Conservation (phyloP, 2,113 vertebrate genomes). For the Canis aureus region DNA sequence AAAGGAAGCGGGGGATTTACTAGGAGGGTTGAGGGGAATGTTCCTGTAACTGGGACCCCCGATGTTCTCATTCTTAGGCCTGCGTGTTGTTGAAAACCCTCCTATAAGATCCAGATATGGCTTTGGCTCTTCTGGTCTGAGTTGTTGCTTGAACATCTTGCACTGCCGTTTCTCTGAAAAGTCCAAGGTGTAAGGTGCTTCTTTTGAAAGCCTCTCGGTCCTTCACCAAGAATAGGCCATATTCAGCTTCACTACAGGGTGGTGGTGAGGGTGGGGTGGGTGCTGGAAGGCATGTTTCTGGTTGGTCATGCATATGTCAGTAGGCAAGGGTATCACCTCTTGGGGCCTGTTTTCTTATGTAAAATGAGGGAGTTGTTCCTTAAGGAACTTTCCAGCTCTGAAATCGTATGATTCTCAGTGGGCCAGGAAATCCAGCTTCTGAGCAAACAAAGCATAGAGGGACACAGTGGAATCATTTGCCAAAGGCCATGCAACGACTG, state of each 20-base stretch:
- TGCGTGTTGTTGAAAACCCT: slow-evolving; percentile 14
- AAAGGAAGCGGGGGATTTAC: slow-evolving; percentile 64
- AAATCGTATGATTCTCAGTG: neutral
- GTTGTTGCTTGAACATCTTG: slow-evolving; percentile 41
- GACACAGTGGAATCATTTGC: neutral
- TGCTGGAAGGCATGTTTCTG: neutral
- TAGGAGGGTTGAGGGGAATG: neutral
- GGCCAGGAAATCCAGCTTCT: neutral
- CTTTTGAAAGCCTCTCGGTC: neutral
- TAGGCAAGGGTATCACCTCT: neutral
- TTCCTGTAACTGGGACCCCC: slow-evolving; percentile 35
- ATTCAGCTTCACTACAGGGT: neutral
- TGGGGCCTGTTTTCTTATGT: neutral
- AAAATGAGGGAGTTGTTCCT: neutral
- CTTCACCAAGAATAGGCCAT: neutral
- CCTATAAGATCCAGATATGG: neutral
- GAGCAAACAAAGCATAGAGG: neutral
- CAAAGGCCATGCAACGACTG: neutral
- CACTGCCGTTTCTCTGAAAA: neutral
- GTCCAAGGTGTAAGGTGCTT: neutral
- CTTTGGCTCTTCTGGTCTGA: slow-evolving; percentile 32
- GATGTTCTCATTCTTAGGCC: neutral
- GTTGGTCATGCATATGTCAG: neutral
- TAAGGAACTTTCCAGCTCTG: neutral
- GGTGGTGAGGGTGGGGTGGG: no score